Percentiles rank a stretch among this genome's conserved stretches.
These are phyloP conservation scores for Venustoraphidia nigricollis DNA, from an alignment of 2,888 invertebrate species.

Conservation along the genomic window DNA sequence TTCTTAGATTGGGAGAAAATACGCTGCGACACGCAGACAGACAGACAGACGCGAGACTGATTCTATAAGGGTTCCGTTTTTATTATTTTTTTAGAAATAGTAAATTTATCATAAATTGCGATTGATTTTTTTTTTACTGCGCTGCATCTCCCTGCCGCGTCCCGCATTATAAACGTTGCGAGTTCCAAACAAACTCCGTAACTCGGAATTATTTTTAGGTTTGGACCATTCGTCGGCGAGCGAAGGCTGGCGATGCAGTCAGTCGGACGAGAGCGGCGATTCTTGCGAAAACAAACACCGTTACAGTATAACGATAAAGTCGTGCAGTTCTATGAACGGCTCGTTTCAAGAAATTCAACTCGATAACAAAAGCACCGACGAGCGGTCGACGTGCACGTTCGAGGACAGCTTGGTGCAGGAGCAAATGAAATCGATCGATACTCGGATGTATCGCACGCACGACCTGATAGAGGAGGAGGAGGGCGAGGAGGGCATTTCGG, in stretches of 20 bases:
- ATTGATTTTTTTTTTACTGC: too few species aligned
- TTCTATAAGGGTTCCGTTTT: too few species aligned
- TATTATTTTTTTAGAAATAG: too few species aligned
- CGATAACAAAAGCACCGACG: constrained; percentile 5
- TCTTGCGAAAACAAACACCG: constrained; percentile 29
- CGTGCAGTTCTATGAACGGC: background rate
- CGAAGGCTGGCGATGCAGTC: constrained; percentile 60
- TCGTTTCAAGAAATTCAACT: constrained; percentile 11
- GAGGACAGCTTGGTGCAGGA: constrained; percentile 32
- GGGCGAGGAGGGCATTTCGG: constrained; percentile 34
- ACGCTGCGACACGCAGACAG: too few species aligned
- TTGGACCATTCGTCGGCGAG: constrained; percentile 62
- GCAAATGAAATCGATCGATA: constrained; percentile 23
- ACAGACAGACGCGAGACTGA: too few species aligned
- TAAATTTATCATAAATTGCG: too few species aligned
- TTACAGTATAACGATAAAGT: background rate
- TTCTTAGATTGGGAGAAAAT: too few species aligned
- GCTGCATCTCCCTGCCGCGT: too few species aligned
- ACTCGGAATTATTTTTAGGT: constrained; percentile 22
- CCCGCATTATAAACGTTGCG: too few species aligned
- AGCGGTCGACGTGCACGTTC: constrained; percentile 14
- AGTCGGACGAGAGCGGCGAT: constrained; percentile 41
- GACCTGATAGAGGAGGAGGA: constrained; percentile 41
- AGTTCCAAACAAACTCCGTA: too few species aligned
- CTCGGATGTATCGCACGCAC: constrained; percentile 18